Percentiles rank a stretch among this genome's conserved stretches.
Conservation (phyloP, 2,797 vertebrate species). For the Coendou prehensilis region DNA sequence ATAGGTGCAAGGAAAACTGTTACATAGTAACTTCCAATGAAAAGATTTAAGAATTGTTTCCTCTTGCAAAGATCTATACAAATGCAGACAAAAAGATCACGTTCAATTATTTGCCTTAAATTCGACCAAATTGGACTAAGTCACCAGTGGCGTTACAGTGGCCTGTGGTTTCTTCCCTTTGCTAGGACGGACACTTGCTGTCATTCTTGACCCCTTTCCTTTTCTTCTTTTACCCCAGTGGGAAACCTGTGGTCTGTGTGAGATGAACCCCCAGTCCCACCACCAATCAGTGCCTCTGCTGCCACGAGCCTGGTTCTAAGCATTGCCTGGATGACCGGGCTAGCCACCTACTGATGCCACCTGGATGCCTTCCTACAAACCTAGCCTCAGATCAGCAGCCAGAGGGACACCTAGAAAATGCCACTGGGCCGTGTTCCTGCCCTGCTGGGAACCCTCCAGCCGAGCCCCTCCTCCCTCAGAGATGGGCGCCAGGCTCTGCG, state of each 20-base stretch:
- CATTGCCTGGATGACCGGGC: neutral
- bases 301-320: neutral
- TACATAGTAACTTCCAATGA: slow-evolving; percentile 17
- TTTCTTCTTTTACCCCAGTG: neutral
- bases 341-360: neutral
- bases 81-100: neutral
- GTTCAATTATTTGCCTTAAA: neutral
- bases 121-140: neutral
- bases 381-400: neutral
- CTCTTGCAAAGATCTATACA: neutral
- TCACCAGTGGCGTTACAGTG: neutral
- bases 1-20: neutral
- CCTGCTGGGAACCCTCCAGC: neutral
- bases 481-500: neutral
- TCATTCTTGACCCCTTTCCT: neutral
- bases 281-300: neutral
- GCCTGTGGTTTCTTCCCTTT: neutral
- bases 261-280: neutral
- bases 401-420: neutral
- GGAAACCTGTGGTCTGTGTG: neutral
- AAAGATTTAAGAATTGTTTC: neutral
- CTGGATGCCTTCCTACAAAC: neutral
- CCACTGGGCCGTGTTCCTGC: neutral
- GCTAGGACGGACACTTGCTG: neutral
- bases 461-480: neutral